Conservation (phyloP, 2,888 invertebrate species). For the Microdon myrmicae region DNA sequence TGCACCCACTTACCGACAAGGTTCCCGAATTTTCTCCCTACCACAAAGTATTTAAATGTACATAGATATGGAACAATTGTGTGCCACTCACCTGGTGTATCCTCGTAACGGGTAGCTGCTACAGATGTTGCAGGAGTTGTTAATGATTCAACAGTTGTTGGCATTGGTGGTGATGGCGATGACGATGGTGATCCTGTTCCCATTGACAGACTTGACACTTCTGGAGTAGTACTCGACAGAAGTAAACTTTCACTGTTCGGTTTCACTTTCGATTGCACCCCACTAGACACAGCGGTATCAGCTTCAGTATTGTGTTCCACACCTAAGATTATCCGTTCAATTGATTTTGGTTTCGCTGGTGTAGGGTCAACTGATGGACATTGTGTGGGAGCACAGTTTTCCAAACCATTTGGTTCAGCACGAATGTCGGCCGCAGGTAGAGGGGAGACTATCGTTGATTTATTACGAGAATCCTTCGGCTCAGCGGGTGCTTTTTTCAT, state of each 20-base stretch:
- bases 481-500: slow-evolving; percentile 42
- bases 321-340: slow-evolving; percentile 65
- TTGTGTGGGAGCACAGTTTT: slow-evolving; percentile 23
- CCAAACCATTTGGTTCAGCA: slow-evolving; percentile 46
- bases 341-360: slow-evolving; percentile 55
- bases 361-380: slow-evolving; percentile 20
- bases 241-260: slow-evolving; percentile 38
- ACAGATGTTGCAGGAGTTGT: slow-evolving; percentile 14
- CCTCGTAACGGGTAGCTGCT: slow-evolving; percentile 26
- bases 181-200: slow-evolving; percentile 36
- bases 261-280: slow-evolving; percentile 49
- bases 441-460: slow-evolving; percentile 33
- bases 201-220: slow-evolving; percentile 42
- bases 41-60: no score
- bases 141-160: slow-evolving; percentile 12
- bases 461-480: slow-evolving; percentile 19
- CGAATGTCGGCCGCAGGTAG: slow-evolving; percentile 25
- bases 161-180: slow-evolving; percentile 13
- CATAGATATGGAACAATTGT: slow-evolving; percentile 4
- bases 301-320: slow-evolving; percentile 57
- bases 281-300: slow-evolving; percentile 27
- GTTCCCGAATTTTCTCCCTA: no score
- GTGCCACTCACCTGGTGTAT: slow-evolving; percentile 43
- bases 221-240: slow-evolving; percentile 21
- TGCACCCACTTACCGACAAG: no score